Evolutionary conservation across 2,888 invertebrate genomes (phyloP), one percentile per base, ranked within the genome.

Genomic region (Plutella xylostella): DNA sequence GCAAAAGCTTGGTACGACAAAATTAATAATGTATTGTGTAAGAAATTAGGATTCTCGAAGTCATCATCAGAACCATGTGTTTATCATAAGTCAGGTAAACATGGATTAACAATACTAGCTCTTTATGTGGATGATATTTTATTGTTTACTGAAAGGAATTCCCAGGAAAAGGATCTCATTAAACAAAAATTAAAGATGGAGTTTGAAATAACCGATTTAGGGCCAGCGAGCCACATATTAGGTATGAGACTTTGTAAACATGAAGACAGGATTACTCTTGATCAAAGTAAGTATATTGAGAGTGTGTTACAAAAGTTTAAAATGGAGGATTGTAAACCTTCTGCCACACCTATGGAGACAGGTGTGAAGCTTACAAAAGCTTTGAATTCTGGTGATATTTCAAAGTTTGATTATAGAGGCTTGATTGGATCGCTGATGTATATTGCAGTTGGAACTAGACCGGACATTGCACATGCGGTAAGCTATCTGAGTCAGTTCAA

Each of bases 51-150:
- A 22, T 47, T 46, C 33, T 34, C 12, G 22, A 48, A 20, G n/a
- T 44, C 38, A 11, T 41, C 37, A 17, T 39, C 37, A 22, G 49
- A 48, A 41, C 51, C 47, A 1, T 51, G 51, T 42, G 47, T 51
- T 15, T 47, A 42, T 42, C 18, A 37, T n/a, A 45, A 42, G 35
- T 31, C 22, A 1, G 21, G 22, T 14, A 20, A 31, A 4, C 19
- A 14, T 25, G 22, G 11, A 9, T 15, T 31, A 2, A 43, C 44
- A 1, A 42, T 51, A 4, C 21, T 45, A 3, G 49, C 25, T 22
- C 44, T 47, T 3, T 54, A n/a, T n/a, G n/a, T n/a, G n/a, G n/a
- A n/a, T n/a, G n/a, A n/a, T n/a, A n/a, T 33, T 18, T 15, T 34
- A 4, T 54, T 35, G n/a, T 17, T 25, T 20, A n/a, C 12, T 12